These are phyloP conservation scores for Podocnemis expansa DNA, from an alignment of 2,113 vertebrate genomes.

Conservation along the genomic window DNA sequence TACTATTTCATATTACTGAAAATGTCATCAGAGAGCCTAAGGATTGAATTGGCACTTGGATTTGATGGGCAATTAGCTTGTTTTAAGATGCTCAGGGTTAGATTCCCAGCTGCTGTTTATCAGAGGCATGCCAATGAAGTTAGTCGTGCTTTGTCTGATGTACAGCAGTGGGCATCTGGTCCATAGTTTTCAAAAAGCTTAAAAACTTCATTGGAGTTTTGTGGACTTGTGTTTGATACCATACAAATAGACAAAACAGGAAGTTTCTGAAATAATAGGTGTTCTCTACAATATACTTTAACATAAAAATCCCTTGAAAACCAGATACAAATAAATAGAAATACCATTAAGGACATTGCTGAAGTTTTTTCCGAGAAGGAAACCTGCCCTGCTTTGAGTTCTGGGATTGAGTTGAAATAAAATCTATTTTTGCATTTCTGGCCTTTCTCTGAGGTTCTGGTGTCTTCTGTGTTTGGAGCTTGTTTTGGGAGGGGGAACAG, in stretches of 20 bases:
- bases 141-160: background rate
- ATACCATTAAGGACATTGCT: background rate
- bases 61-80: constrained; percentile 15
- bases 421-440: background rate
- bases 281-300: constrained; percentile 6
- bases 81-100: background rate
- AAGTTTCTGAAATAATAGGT: background rate
- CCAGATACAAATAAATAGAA: background rate
- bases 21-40: background rate
- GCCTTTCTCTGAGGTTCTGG: background rate
- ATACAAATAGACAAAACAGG: constrained; percentile 29
- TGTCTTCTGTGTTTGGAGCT: too few species aligned
- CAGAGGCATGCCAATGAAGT: background rate
- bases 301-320: background rate
- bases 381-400: accelerated
- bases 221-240: background rate
- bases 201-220: constrained; percentile 23
- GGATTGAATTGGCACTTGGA: background rate
- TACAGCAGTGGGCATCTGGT: background rate
- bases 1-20: background rate
- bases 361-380: background rate
- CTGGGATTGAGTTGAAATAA: background rate
- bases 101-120: constrained; percentile 16
- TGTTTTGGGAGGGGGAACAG: too few species aligned
- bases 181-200: constrained; percentile 25